Base-by-base conservation (phyloP, 2,113 vertebrate species). In the Antennarius striatus region DNA sequence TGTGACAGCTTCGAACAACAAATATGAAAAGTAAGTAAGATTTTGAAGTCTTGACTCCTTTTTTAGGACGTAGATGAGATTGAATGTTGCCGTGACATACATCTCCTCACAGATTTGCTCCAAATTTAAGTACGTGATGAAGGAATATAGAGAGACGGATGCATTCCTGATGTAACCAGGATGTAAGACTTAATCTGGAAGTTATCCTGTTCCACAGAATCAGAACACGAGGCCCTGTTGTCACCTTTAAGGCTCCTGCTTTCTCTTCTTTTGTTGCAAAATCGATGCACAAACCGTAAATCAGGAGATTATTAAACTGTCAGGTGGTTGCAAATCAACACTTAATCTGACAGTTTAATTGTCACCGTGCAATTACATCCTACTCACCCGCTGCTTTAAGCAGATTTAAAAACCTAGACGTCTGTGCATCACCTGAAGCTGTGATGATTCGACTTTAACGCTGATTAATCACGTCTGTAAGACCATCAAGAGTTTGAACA, bases 161-260 rank as follows among this genome's bases (percentile, higher is more conserved):
- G 14, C 46, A 54, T 57, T 48, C 63, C 72, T 63, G 71, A 80
- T 82, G 73, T 74, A 77, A 80, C 52, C 15, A 59, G 17, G 70
- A 49, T 58, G 64, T 63, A 80, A 77, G 62, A 59, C 36, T 64
- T 59, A 56, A 75, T 71, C 59, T 58, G 47, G 51, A 70, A 78
- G 29, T 51, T 48, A 32, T 69, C 43, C 40, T n/a, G 3, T 43
- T 77, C 2, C 53, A 62, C 28, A 61, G 29, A 42, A 48, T 9
- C 46, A 9, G 17, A 22, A 22, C 22, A 22, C 22, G 22, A 22
- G 22, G 22, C 22, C 22, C 22, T 2, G 22, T 22, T 22, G 22
- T 1, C 1, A 22, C 22, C 22, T 22, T 22, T 22, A 22, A 22
- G 22, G 22, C 22, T 22, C 22, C 22, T 22, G 22, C 22, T 22